These are phyloP conservation scores for Bhutanitis thaidina DNA, from an alignment of 2,888 invertebrate genomes.

Conservation along the genomic window DNA sequence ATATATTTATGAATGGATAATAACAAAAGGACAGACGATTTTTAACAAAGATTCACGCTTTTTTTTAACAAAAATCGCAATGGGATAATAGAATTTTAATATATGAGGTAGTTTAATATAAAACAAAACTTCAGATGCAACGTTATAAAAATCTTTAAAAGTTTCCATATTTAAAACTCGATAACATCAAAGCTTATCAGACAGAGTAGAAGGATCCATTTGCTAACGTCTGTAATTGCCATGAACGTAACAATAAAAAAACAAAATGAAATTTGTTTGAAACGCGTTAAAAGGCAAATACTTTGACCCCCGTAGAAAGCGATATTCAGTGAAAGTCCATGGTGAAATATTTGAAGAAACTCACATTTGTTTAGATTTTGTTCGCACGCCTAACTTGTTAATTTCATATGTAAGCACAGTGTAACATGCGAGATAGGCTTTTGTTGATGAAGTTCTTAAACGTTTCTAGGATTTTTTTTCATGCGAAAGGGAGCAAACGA, in stretches of 20 bases:
- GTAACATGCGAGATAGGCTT: constrained; percentile 44
- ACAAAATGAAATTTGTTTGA: constrained; percentile 35
- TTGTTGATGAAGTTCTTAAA: not conserved
- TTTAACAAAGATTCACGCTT: too few relatives aligned
- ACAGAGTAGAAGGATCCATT: too few relatives aligned
- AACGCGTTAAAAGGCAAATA: not conserved
- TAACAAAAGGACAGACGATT: too few relatives aligned
- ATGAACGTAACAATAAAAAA: constrained; percentile 26
- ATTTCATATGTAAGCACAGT: constrained; percentile 42
- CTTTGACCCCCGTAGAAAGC: constrained; percentile 50
- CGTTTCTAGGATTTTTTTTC: not conserved
- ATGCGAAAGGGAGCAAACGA: too few relatives aligned
- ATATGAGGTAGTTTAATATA: too few relatives aligned
- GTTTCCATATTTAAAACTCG: too few relatives aligned
- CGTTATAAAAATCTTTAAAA: too few relatives aligned
- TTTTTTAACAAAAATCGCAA: too few relatives aligned
- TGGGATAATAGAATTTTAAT: too few relatives aligned
- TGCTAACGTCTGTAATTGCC: not conserved
- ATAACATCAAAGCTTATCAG: too few relatives aligned
- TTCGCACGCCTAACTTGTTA: constrained; percentile 63
- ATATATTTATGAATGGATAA: too few relatives aligned
- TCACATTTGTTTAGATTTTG: constrained; percentile 43
- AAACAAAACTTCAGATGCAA: too few relatives aligned
- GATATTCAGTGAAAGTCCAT: constrained; percentile 58
- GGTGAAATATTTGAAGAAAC: constrained; percentile 37